phyloP scores from a whole-genome alignment of 92 coral and sea anemone genomes.

The Paragorgia papillata region DNA sequence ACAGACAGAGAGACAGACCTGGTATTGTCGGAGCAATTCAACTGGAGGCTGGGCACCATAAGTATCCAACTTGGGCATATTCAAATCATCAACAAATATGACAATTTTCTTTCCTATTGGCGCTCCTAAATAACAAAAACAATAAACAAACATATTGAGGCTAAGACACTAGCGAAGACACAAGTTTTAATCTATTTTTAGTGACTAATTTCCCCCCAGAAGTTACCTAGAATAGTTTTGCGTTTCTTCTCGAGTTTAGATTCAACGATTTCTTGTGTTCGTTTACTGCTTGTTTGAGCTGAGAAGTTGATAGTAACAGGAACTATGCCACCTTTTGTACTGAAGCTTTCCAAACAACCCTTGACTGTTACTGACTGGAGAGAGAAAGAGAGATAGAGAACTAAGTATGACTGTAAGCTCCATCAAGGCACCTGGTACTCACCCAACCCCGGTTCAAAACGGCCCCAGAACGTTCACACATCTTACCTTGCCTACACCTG shows the following conservation, averaged over 20 bases:
- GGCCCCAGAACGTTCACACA: too few species aligned
- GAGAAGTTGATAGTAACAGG: constrained; percentile 96
- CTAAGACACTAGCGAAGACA: too few species aligned
- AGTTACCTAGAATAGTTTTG: constrained; percentile 85
- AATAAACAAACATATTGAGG: neutral
- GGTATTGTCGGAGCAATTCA: constrained; percentile 88
- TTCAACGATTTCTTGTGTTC: constrained; percentile 98
- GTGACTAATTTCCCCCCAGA: neutral
- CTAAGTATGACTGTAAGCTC: too few species aligned
- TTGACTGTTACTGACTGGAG: constrained; percentile 93
- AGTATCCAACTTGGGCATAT: constrained; percentile 98
- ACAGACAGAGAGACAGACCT: constrained; percentile 49
- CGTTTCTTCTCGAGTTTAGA: constrained; percentile 96
- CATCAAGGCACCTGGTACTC: too few species aligned
- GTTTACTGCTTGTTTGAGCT: constrained; percentile 96
- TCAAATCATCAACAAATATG: constrained; percentile 93
- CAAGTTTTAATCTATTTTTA: too few species aligned
- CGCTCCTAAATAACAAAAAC: constrained; percentile 55
- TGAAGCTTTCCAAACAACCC: constrained; percentile 79
- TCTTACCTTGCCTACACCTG: constrained; percentile 98
- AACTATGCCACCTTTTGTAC: constrained; percentile 78
- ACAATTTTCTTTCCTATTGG: constrained; percentile 90
- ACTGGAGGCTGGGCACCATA: constrained; percentile 99
- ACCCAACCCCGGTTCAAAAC: too few species aligned
- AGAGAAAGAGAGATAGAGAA: neutral